These are phyloP conservation scores for Nemapogon koenigi DNA, from an alignment of 2,888 invertebrate species.

Conservation along the genomic window DNA sequence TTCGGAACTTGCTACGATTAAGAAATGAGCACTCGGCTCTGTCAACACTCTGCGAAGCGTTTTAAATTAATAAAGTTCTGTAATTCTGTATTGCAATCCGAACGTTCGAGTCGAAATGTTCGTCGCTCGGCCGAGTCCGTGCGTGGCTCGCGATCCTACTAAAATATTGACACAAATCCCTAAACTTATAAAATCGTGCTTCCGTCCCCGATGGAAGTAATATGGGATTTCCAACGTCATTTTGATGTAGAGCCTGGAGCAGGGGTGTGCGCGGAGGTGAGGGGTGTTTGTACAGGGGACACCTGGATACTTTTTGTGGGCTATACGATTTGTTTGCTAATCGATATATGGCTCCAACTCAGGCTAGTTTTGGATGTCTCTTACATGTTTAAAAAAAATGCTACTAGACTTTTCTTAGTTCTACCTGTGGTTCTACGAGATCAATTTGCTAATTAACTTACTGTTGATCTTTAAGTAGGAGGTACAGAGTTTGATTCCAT, in stretches of 20 bases:
- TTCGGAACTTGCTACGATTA: slow-evolving; percentile 35
- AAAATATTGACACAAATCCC: slow-evolving; percentile 65
- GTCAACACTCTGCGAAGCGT: slow-evolving; percentile 26
- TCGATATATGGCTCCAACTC: slow-evolving; percentile 38
- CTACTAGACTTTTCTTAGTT: no score
- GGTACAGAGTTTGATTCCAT: no score
- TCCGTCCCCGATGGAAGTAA: slow-evolving; percentile 54
- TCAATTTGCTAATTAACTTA: no score
- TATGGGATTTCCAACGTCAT: slow-evolving; percentile 61
- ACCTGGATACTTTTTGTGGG: slow-evolving; percentile 43
- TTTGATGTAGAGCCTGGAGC: slow-evolving; percentile 53
- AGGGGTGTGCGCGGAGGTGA: slow-evolving; percentile 19
- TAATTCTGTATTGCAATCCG: slow-evolving; percentile 15
- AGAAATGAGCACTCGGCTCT: slow-evolving; percentile 28
- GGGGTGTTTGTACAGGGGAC: slow-evolving; percentile 47
- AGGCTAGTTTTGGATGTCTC: no score
- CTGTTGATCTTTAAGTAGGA: no score
- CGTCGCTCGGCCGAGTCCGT: slow-evolving; percentile 21
- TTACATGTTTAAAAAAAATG: no score
- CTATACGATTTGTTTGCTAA: slow-evolving; percentile 36
- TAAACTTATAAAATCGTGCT: slow-evolving; percentile 64
- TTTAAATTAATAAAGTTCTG: slow-evolving; percentile 45
- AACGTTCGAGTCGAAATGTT: background rate
- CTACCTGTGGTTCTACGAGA: no score
- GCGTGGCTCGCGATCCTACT: slow-evolving; percentile 43